Conservation (phyloP, 2,113 vertebrate genomes). For the Passer domesticus region DNA sequence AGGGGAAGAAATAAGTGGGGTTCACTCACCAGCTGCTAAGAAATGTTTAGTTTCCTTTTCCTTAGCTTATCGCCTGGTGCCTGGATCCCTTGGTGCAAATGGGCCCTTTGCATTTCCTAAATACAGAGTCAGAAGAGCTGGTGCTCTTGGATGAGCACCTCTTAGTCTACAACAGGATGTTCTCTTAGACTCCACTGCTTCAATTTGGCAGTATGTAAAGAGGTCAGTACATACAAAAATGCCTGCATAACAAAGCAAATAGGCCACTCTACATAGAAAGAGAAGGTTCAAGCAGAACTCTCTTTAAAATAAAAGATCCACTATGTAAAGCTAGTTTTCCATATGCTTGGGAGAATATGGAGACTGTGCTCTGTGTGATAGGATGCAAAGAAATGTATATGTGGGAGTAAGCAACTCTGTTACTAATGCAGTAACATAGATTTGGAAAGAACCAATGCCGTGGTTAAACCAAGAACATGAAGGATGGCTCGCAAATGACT, state of each 20-base stretch:
- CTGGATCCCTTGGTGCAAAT: background rate
- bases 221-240: background rate
- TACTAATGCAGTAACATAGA: background rate
- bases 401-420: background rate
- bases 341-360: background rate
- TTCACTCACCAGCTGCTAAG: background rate
- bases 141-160: background rate
- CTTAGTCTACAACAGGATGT: background rate
- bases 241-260: background rate
- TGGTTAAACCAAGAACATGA: background rate
- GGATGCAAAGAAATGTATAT: background rate
- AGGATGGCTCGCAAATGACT: background rate
- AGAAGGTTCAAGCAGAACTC: background rate
- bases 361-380: background rate
- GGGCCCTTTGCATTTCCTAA: background rate
- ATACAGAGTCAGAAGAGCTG: background rate
- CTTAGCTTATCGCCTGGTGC: background rate
- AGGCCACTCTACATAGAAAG: background rate
- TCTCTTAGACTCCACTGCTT: background rate
- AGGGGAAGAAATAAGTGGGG: background rate
- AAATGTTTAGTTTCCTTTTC: background rate
- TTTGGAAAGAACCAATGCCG: background rate
- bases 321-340: background rate
- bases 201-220: background rate
- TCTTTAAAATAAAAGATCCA: background rate